Base-by-base conservation (phyloP, 2,888 invertebrate genomes). In the Lasioglossum calceatum region DNA sequence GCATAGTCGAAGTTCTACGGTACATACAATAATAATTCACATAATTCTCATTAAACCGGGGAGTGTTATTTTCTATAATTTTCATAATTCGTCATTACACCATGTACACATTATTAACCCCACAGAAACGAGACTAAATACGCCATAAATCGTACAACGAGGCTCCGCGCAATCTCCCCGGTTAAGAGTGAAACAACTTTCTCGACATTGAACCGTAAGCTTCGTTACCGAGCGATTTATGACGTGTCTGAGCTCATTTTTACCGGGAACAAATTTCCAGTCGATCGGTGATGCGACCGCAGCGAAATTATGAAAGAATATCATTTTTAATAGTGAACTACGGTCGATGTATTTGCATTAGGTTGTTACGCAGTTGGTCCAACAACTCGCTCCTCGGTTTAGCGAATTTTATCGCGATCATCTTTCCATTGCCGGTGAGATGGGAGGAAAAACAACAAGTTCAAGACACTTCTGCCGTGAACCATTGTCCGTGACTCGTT, bases 371-470 rank as follows among this genome's bases (percentile, higher is more conserved):
- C 14, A 27, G 27, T 27, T 4, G 10, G n/a, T 64, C 27, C 27
- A 23, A 54, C 54, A 10, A 54, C 2, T 54, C 10, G 54, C 36
- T 67, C 19, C 16, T 32, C 36, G 67, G 16, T 67, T 67, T 36
- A 19, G 32, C 67, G 67, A 36, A 67, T 67, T 67, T 67, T 67
- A 67, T 32, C 67, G 36, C 67, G 67, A 36, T 7, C 36, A 36
- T 36, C 36, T 36, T 67, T 36, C 67, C 67, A 67, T 64, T 36
- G 36, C 36, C 19, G 32, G 36, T 23, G 36, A 67, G 36, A 32
- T n/a, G 27, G 19, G 27, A 16, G 32, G 67, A 4, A 47, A 39
- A 58, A 23, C 27, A 12, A 58, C 81, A 81, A 83, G 70, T 81
- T 82, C 50, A 79, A 39, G 47, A 64, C 27, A 44, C 39, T 50